These are phyloP conservation scores for Thaumatotibia leucotreta DNA, from an alignment of 1,140 invertebrate genomes.

Conservation along the genomic window DNA sequence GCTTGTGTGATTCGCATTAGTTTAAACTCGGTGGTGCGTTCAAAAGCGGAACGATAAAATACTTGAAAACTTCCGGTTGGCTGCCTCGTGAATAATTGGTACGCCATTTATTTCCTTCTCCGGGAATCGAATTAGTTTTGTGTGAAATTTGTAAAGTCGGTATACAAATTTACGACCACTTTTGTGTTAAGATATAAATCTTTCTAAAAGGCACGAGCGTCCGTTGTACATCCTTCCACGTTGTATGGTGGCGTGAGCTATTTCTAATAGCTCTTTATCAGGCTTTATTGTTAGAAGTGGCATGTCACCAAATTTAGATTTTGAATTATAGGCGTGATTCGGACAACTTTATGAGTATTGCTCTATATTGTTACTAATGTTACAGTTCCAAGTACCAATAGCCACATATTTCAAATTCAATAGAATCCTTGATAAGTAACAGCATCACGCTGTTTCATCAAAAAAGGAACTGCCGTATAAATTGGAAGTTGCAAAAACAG, in stretches of 20 bases:
- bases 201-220: constrained; percentile 59
- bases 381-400: not conserved
- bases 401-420: not conserved
- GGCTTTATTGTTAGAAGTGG: constrained; percentile 34
- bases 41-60: constrained; percentile 59
- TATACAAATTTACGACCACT: constrained; percentile 60
- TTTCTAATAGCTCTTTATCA: constrained; percentile 26
- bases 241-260: constrained; percentile 40
- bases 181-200: constrained; percentile 64
- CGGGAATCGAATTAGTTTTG: constrained; percentile 43
- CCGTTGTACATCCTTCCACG: constrained; percentile 22
- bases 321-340: constrained; percentile 18
- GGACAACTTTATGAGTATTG: not conserved
- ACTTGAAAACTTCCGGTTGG: constrained; percentile 68
- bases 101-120: constrained; percentile 65
- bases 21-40: constrained; percentile 55
- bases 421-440: not conserved
- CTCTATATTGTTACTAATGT: not conserved
- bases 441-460: not conserved
- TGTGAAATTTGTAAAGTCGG: constrained; percentile 55
- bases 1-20: constrained; percentile 58
- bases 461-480: not conserved
- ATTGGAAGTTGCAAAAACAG: not conserved
- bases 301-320: constrained; percentile 41
- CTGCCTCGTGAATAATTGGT: constrained; percentile 56